Base-by-base conservation (phyloP, 2,797 vertebrate genomes). In the Holocentrus rufus region DNA sequence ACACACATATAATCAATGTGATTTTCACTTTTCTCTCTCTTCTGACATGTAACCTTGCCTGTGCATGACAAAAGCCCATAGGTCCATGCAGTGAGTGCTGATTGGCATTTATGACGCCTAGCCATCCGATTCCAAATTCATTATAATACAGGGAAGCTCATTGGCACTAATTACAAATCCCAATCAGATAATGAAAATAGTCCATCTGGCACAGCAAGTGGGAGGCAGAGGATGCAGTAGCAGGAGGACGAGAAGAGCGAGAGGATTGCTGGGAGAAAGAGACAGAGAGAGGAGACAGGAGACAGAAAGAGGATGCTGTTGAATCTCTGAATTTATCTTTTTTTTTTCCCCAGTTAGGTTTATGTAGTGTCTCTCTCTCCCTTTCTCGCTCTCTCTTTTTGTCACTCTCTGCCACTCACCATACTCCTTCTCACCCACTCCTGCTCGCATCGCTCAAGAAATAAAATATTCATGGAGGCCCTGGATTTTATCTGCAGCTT, bases 401-500 rank as follows among this genome's bases (percentile, higher is more conserved):
- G 36, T 75, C 65, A 65, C 11, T 50, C 57, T 55, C 27, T 63
- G 15, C 13, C 30, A 17, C 18, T 42, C 31, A 18, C 17, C n/a
- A 59, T 59, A 62, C 56, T 85, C 69, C 23, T 61, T 42, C 65
- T 78, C 77, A 62, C 58, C 46, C 68, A 76, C 65, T 83, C 22
- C 46, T 67, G 67, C 80, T 69, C 34, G 44, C 74, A 27, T 82
- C 72, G 72, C 74, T 76, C 56, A 59, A 82, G 36, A 54, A 85
- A 91, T 89, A 30, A 90, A 89, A 92, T 88, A 91, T 89, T 90
- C 74, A 92, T 85, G 64, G 50, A 22, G 79, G 74, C 68, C 56
- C 76, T 79, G 72, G 76, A 85, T 88, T 89, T 80, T 80, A 82
- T 85, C 76, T 81, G 65, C 67, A 83, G 59, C 73, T 73, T 80